Evolutionary conservation across 1,140 invertebrate genomes (phyloP).

Genomic region (Danaus plexippus): DNA sequence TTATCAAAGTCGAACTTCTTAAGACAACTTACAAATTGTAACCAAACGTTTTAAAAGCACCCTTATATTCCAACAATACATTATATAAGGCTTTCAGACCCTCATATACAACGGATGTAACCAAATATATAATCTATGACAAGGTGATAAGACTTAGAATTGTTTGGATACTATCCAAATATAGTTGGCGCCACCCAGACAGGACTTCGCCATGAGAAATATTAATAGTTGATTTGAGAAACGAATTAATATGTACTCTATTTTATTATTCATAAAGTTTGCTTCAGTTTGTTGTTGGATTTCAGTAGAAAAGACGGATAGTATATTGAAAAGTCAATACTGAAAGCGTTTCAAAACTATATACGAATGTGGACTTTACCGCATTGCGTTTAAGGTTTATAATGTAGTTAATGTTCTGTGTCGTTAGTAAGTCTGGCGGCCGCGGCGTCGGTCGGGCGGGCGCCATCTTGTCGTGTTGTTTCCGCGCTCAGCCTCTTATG

Average conservation of each 20-base stretch:
- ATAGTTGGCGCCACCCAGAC: constrained; percentile 60
- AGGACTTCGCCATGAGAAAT: constrained; percentile 48
- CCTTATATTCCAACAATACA: background rate
- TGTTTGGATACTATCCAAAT: background rate
- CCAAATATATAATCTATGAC: constrained; percentile 3
- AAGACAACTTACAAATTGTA: constrained; percentile 14
- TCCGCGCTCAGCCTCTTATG: constrained; percentile 52
- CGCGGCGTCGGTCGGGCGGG: constrained; percentile 49
- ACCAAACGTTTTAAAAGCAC: constrained; percentile 16
- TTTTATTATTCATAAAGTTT: background rate
- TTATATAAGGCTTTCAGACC: background rate
- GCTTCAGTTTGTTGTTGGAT: too few species aligned
- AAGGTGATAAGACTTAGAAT: constrained; percentile 10
- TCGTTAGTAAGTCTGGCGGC: constrained; percentile 24
- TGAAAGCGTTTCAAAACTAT: constrained; percentile 14
- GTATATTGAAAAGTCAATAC: constrained; percentile 42
- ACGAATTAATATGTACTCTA: constrained; percentile 10
- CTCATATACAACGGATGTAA: constrained; percentile 10
- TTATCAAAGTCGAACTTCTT: background rate
- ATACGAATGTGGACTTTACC: constrained; percentile 16
- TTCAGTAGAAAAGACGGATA: constrained; percentile 12
- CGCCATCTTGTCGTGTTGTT: constrained; percentile 49
- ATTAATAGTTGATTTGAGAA: constrained; percentile 25
- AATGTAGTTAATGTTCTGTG: constrained; percentile 12
- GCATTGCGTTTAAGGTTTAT: background rate